Percentiles rank a stretch among this genome's conserved stretches.
Conservation (phyloP, 2,797 vertebrate species). For the Trichosurus vulpecula region DNA sequence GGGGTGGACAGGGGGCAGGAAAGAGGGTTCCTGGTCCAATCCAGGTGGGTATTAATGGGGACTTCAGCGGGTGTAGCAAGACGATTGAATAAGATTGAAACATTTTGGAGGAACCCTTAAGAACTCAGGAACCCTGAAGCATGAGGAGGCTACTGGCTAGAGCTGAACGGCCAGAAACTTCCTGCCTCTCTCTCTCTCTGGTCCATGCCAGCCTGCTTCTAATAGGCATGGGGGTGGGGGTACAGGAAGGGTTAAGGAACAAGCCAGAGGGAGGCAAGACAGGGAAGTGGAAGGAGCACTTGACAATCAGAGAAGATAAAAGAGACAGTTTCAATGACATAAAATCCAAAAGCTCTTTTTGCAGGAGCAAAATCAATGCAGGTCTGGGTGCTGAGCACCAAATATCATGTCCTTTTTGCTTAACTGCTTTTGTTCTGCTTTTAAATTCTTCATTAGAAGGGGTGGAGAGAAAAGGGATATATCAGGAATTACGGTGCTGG, state of each 20-base stretch:
- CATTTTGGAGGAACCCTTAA: neutral
- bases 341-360: neutral
- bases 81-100: too few species aligned
- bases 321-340: neutral
- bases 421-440: neutral
- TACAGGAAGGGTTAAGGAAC: neutral
- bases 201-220: neutral
- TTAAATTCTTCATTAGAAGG: neutral
- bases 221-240: neutral
- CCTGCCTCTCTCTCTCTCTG: neutral
- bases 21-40: neutral
- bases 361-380: neutral
- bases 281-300: neutral
- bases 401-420: neutral
- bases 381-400: neutral
- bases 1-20: rapidly evolving
- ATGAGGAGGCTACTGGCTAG: neutral
- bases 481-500: neutral
- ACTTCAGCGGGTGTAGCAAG: too few species aligned
- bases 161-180: neutral
- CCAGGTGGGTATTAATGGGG: neutral
- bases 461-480: neutral
- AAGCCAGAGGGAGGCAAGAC: neutral
- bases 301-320: neutral
- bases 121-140: neutral